Conservation (phyloP, 2,797 vertebrate species). For the Miopithecus talapoin region DNA sequence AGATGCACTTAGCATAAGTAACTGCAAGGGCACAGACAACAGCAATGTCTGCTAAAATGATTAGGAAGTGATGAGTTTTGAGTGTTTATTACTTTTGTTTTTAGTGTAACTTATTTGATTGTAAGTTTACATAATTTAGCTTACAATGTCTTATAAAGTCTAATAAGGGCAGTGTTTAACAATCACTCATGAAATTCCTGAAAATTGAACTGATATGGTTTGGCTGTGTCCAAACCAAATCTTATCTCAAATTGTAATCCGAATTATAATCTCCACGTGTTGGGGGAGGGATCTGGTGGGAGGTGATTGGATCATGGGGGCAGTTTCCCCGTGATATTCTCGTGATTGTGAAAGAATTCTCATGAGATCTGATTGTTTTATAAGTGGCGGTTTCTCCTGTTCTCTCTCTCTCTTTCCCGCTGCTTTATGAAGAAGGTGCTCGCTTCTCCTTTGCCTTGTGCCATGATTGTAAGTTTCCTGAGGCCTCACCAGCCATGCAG, state of each 20-base stretch:
- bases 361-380: background rate
- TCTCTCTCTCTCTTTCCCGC: background rate
- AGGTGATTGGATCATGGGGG: background rate
- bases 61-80: background rate
- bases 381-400: background rate
- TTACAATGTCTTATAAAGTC: background rate
- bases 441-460: background rate
- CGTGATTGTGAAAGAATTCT: background rate
- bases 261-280: background rate
- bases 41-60: background rate
- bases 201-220: background rate
- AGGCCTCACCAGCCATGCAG: background rate
- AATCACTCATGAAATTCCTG: background rate
- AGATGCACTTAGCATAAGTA: background rate
- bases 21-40: background rate
- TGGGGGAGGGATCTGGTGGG: background rate
- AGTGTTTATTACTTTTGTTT: background rate
- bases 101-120: background rate
- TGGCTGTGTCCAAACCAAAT: background rate
- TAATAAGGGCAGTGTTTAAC: background rate
- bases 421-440: background rate
- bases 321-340: background rate
- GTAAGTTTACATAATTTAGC: background rate
- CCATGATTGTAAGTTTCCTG: background rate
- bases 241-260: background rate